A percentile compares a stretch with the other conserved stretches of the same genome.
Evolutionary conservation across 2,888 invertebrate genomes (phyloP).

Genomic region (Chrysolina oricalcia): DNA sequence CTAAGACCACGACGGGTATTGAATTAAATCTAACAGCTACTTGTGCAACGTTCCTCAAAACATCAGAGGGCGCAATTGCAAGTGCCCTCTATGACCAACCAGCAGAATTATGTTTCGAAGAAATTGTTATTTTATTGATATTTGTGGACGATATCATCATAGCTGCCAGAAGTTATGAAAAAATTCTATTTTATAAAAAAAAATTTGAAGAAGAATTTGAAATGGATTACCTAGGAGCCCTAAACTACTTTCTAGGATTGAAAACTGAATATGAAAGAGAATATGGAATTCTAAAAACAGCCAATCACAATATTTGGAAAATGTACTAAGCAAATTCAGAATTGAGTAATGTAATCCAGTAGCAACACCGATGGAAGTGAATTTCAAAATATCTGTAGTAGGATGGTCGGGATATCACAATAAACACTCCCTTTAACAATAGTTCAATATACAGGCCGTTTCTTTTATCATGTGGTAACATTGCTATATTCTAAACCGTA

Average conservation of each 20-base stretch:
- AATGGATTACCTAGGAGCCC: background rate
- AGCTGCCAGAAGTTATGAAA: background rate
- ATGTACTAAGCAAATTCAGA: background rate
- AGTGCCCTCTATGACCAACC: too few relatives aligned
- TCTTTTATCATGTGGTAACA: too few relatives aligned
- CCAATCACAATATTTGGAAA: background rate
- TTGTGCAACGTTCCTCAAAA: too few relatives aligned
- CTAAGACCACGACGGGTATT: too few relatives aligned
- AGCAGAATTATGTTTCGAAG: too few relatives aligned
- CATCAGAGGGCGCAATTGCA: too few relatives aligned
- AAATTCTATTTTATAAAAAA: background rate
- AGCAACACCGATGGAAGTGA: background rate
- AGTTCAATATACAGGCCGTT: too few relatives aligned
- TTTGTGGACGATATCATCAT: slow-evolving; percentile 3
- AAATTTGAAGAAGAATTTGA: background rate
- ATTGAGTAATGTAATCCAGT: background rate
- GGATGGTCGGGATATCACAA: too few relatives aligned
- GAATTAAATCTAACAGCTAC: too few relatives aligned
- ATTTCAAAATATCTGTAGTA: background rate
- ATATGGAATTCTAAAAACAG: background rate
- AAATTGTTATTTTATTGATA: background rate
- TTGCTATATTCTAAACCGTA: too few relatives aligned
- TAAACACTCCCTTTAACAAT: too few relatives aligned
- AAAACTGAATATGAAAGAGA: background rate
- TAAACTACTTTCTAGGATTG: background rate